Percentiles rank a stretch among this genome's conserved stretches.
phyloP scores from a whole-genome alignment of 1,140 invertebrate species.

The Pachyrhynchus sulphureomaculatus region DNA sequence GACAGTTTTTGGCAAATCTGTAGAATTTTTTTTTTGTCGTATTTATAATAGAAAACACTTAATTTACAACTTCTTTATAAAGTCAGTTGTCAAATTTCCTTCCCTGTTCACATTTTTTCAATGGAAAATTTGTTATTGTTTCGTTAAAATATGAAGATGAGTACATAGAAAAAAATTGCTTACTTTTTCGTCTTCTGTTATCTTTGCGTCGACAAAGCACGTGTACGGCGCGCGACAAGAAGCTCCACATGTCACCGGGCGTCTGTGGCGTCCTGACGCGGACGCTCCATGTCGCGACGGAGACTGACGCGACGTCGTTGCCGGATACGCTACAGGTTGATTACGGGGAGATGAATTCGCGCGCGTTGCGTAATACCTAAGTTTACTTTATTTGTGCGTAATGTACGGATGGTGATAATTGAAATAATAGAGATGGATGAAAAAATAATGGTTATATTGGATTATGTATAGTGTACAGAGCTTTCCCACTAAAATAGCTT shows the following conservation, averaged over 20 bases:
- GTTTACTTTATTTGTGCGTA: no score
- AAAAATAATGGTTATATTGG: no score
- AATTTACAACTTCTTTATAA: no score
- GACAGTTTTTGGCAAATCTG: no score
- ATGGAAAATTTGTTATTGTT: not conserved
- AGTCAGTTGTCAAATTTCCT: no score
- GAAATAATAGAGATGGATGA: no score
- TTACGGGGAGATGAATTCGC: not conserved
- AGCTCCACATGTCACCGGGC: conserved; percentile 22
- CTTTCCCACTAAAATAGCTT: no score
- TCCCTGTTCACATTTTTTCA: no score
- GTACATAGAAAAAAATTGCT: not conserved
- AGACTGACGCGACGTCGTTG: not conserved
- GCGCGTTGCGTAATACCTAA: conserved; percentile 6
- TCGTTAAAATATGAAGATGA: not conserved
- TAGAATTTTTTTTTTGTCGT: no score
- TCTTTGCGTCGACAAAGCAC: conserved; percentile 12
- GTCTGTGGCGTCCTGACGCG: not conserved
- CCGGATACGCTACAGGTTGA: not conserved
- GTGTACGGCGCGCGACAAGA: conserved; percentile 10
- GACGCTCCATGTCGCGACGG: not conserved
- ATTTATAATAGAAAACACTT: no score
- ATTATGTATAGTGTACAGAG: no score
- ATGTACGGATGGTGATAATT: no score
- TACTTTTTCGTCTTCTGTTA: conserved; percentile 1